Base-by-base conservation (phyloP, 2,888 invertebrate genomes). In the Petrolisthes cinctipes region DNA sequence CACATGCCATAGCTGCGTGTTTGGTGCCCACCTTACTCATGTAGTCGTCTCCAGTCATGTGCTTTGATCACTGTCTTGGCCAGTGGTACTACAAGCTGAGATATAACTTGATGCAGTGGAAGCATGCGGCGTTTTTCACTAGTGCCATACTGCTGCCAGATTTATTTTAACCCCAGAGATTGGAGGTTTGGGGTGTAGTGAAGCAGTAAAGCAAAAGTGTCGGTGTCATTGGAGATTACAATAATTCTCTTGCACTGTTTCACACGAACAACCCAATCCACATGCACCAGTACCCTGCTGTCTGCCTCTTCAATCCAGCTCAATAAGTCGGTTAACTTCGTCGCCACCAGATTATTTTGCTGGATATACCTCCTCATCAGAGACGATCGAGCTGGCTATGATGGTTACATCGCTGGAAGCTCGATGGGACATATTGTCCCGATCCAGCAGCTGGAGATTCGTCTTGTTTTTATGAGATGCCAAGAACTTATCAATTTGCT, bases 391-490 rank as follows among this genome's bases (percentile, higher is more conserved):
- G n/a, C 73, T 14, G 7, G 20, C 73, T 14, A 73, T 73, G 73
- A 73, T 73, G 73, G 73, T n/a, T 14, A 5, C 5, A 20, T n/a
- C 73, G 6, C 61, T 61, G n/a, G 7, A 5, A 5, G 5, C 73
- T 5, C 11, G n/a, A 5, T 14, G 7, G 20, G 11, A 20, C 73
- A 73, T 20, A 7, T 14, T 73, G 7, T n/a, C 73, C n/a, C n/a
- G 73, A n/a, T 14, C 73, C 73, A 73, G 73, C n/a, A n/a, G 73
- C 73, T 73, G 73, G 73, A 73, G 73, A 73, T 73, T 20, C 73
- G 5, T 7, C 73, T 73, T 73, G 20, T 73, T 73, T 5, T 73
- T 20, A 5, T n/a, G 11, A 73, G 73, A 73, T 5, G 73, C 73
- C 61, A 7, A 61, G 61, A 61, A 61, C 14, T 61, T 61, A 14